Conservation (phyloP, 2,113 vertebrate genomes). For the Sebastes fasciatus region DNA sequence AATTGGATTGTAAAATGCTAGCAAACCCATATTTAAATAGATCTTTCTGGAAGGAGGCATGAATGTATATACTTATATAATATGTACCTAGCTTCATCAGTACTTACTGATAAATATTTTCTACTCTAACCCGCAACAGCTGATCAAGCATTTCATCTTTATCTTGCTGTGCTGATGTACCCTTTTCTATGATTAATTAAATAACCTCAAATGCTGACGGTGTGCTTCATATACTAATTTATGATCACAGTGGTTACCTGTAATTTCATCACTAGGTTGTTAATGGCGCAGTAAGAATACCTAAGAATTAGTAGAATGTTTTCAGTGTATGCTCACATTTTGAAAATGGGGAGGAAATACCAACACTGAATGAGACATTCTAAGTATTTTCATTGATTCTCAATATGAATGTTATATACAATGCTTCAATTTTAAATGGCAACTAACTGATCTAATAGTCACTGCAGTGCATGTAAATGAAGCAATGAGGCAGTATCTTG, state of each 20-base stretch:
- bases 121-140: slow-evolving; percentile 23
- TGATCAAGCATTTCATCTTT: slow-evolving; percentile 29
- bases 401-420: not conserved
- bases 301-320: not conserved
- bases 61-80: slow-evolving; percentile 60
- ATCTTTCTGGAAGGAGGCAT: slow-evolving; percentile 1
- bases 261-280: slow-evolving; percentile 7
- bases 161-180: slow-evolving; percentile 14
- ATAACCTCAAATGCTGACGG: slow-evolving; percentile 9
- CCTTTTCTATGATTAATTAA: slow-evolving; percentile 68
- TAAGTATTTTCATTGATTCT: not conserved
- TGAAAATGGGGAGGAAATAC: not conserved
- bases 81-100: slow-evolving; percentile 18
- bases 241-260: not conserved
- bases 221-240: not conserved
- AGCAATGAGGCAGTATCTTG: not conserved
- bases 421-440: not conserved
- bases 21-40: slow-evolving; percentile 21
- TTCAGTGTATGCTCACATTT: not conserved
- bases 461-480: not conserved
- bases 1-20: slow-evolving; percentile 16
- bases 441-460: not conserved
- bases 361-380: not conserved
- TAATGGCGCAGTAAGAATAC: not conserved
- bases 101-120: slow-evolving; percentile 56